phyloP scores from a whole-genome alignment of 2,888 invertebrate genomes.

The Pegoplata infirma region DNA sequence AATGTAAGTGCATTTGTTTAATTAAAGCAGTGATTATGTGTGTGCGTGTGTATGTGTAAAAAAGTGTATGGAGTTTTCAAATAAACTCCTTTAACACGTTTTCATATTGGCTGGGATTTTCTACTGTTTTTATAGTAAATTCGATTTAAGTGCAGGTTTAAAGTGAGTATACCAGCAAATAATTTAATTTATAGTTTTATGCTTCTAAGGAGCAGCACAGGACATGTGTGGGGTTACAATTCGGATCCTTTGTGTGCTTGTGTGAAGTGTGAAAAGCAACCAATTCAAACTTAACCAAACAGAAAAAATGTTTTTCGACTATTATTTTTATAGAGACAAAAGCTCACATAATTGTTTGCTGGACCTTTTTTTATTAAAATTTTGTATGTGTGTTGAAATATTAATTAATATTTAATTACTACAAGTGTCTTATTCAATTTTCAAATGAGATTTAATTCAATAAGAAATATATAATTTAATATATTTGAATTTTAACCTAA shows the following conservation, averaged over 20 bases:
- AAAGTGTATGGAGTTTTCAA: not conserved
- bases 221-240: not conserved
- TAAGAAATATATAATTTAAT: not conserved
- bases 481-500: no score
- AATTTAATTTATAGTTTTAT: no score
- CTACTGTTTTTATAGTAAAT: not conserved
- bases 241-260: not conserved
- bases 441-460: not conserved
- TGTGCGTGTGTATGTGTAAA: not conserved
- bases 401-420: conserved; percentile 58
- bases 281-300: no score
- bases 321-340: no score
- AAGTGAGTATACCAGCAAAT: no score
- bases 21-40: no score
- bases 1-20: conserved; percentile 36
- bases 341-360: no score
- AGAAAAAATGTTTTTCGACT: no score
- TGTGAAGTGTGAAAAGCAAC: not conserved
- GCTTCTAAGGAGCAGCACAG: no score
- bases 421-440: conserved; percentile 57
- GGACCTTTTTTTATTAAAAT: not conserved
- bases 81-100: conserved; percentile 53
- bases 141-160: not conserved
- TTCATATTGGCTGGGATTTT: conserved; percentile 26
- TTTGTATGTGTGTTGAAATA: conserved; percentile 12